Conservation (phyloP, 2,888 invertebrate species). For the Phalangium opilio region DNA sequence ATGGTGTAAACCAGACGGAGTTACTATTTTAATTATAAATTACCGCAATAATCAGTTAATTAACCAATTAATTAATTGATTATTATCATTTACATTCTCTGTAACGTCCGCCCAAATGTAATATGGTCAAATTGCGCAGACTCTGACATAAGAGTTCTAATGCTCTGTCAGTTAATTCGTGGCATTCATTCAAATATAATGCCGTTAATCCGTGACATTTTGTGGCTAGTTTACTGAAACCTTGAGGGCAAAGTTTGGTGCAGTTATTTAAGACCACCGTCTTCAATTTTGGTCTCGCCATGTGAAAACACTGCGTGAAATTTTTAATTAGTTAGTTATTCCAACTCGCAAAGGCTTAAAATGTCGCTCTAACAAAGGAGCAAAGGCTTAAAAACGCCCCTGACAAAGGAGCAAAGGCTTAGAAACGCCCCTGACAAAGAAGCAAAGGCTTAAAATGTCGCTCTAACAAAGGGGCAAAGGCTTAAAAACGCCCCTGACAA, state of each 20-base stretch:
- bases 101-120: slow-evolving; percentile 12
- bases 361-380: too few relatives aligned
- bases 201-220: slow-evolving; percentile 13
- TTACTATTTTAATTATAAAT: slow-evolving; percentile 4
- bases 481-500: too few relatives aligned
- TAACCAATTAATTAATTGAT: background rate
- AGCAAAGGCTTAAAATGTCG: too few relatives aligned
- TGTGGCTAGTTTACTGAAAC: slow-evolving; percentile 15
- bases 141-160: slow-evolving; percentile 16
- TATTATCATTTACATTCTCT: slow-evolving; percentile 11
- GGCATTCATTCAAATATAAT: slow-evolving; percentile 14
- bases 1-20: slow-evolving; percentile 12
- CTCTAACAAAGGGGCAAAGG: too few relatives aligned
- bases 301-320: slow-evolving; percentile 17
- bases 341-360: too few relatives aligned
- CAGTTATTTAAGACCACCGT: slow-evolving; percentile 15
- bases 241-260: slow-evolving; percentile 15
- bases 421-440: too few relatives aligned
- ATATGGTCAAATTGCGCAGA: slow-evolving; percentile 9
- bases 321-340: too few relatives aligned
- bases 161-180: slow-evolving; percentile 13
- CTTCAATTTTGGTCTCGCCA: slow-evolving; percentile 13
- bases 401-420: too few relatives aligned
- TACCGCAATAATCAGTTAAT: too few relatives aligned
- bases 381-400: too few relatives aligned